These are phyloP conservation scores for Plectrocnemia conspersa DNA, from an alignment of 1,140 invertebrate species.

Conservation along the genomic window DNA sequence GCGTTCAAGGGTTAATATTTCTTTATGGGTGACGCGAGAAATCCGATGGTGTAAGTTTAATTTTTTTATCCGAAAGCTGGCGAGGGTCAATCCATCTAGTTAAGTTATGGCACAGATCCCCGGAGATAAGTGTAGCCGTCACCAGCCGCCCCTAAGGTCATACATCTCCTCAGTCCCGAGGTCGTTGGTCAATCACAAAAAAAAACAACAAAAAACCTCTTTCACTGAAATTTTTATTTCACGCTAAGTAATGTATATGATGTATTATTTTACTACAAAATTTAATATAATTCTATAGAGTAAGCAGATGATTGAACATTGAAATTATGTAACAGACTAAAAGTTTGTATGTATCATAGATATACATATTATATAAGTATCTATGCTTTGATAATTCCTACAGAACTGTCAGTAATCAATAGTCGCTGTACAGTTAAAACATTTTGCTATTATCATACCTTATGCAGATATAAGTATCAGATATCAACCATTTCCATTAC, in stretches of 20 bases:
- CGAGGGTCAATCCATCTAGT: slow-evolving; percentile 10
- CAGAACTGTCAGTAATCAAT: background rate
- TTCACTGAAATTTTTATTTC: background rate
- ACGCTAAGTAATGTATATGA: background rate
- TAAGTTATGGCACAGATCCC: slow-evolving; percentile 6
- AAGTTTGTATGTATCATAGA: no score
- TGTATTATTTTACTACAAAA: background rate
- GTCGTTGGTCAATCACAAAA: background rate
- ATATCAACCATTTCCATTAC: background rate
- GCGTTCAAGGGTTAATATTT: no score
- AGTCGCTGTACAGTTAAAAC: background rate
- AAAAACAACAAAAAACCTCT: background rate
- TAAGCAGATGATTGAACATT: background rate
- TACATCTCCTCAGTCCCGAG: background rate
- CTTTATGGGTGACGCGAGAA: background rate
- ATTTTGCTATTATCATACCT: background rate
- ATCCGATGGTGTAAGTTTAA: slow-evolving; percentile 1
- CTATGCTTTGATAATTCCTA: background rate
- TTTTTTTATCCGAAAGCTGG: background rate
- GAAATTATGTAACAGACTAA: background rate
- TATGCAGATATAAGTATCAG: background rate
- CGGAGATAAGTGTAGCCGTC: slow-evolving; percentile 4
- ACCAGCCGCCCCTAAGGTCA: background rate
- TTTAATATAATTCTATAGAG: background rate
- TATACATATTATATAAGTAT: no score